Evolutionary conservation across 2,797 vertebrate genomes (phyloP).

Genomic region (Brotula barbata): DNA sequence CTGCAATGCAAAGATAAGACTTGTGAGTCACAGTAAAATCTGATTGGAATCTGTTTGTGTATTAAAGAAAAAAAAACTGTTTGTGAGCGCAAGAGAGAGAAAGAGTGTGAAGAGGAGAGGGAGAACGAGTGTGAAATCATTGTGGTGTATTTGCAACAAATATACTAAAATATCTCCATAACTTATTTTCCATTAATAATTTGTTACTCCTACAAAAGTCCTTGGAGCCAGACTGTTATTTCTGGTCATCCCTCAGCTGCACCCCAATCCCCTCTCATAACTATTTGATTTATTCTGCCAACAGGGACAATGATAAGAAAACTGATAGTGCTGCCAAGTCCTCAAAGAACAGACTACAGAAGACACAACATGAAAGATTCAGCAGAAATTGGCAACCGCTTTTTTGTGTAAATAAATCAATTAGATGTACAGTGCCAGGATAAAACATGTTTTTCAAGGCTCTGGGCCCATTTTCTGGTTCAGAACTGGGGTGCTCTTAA

Average conservation of each 20-base stretch:
- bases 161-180: conserved; percentile 32
- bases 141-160: conserved; percentile 36
- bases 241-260: conserved; percentile 54
- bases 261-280: conserved; percentile 63
- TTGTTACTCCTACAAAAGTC: conserved; percentile 40
- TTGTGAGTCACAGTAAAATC: conserved; percentile 51
- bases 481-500: conserved; percentile 48
- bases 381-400: conserved; percentile 59
- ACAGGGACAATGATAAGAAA: conserved; percentile 63
- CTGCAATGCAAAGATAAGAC: conserved; percentile 73
- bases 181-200: conserved; percentile 40
- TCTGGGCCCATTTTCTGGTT: conserved; percentile 64
- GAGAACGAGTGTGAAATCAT: conserved; percentile 4
- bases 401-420: conserved; percentile 70
- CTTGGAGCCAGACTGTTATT: conserved; percentile 55
- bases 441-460: conserved; percentile 64
- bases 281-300: conserved; percentile 63
- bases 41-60: conserved; percentile 15
- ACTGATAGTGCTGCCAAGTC: conserved; percentile 65
- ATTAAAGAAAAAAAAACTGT: conserved; percentile 5
- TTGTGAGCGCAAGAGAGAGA: conserved; percentile 30
- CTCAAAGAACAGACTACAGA: conserved; percentile 64
- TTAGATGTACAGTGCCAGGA: conserved; percentile 63
- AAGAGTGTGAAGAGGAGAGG: conserved; percentile 9
- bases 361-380: conserved; percentile 68